Evolutionary conservation across 2,113 vertebrate genomes (phyloP), one percentile per base, ranked within the genome.

Genomic region (Todiramphus chloris): DNA sequence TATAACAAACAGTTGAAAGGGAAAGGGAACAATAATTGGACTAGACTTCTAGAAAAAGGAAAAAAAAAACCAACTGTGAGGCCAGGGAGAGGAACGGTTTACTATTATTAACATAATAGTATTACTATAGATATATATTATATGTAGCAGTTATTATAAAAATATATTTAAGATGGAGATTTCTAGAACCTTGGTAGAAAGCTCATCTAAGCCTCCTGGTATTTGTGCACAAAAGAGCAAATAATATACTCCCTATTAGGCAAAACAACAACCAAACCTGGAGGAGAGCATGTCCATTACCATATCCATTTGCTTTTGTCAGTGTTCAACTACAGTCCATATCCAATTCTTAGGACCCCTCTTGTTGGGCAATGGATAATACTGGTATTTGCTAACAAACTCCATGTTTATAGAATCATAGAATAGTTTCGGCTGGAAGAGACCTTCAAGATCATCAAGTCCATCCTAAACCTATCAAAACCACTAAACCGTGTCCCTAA

Each of bases 261-360:
- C 19, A 66, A 83, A 68, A 44, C 0, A 1, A 19, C 7, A 53
- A 50, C 21, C 9, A 64, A n/a, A 68, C 8, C 23, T 28, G 16
- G 16, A 46, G 7, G 14, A 85, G 2, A 51, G 3, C 13, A 25
- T 8, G 20, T 15, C 31, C 7, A 5, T 72, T 67, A n/a, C 12
- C 51, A 62, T 11, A 51, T 30, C 6, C 11, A 7, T 59, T 75
- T 85, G 2, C 8, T 75, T 82, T 37, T 46, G 31, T 12, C 4
- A 2, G 25, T n/a, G 8, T 11, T 59, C 2, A 1, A 14, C 46
- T 15, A 33, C 2, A 51, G 46, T 3, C 18, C 16, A 16, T 0
- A 1, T 13, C 4, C 24, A 33, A 3, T 27, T 78, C 25, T 64
- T 41, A 70, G 13, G 48, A 60, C 10, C 1, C n/a, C 7, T 46